These are phyloP conservation scores for Pangasius krempfi DNA, from an alignment of 2,797 vertebrate species.

Conservation along the genomic window DNA sequence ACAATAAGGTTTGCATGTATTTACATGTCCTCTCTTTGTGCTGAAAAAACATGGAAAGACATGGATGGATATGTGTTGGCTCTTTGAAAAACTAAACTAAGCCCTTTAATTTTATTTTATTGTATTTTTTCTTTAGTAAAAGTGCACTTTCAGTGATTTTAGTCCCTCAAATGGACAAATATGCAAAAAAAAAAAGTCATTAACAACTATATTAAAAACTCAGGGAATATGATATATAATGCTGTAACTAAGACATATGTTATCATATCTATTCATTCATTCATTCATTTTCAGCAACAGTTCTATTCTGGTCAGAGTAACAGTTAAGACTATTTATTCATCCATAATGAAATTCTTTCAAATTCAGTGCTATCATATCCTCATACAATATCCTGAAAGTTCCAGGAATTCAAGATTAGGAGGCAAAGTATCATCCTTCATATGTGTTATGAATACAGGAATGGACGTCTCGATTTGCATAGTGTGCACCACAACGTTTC, in stretches of 20 bases:
- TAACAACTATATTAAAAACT: neutral
- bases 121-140: neutral
- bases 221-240: neutral
- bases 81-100: neutral
- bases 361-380: neutral
- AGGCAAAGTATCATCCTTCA: neutral
- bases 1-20: slow-evolving; percentile 54
- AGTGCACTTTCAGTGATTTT: neutral
- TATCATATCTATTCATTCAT: neutral
- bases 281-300: neutral
- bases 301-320: neutral
- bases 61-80: neutral
- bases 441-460: slow-evolving; percentile 2
- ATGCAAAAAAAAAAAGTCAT: neutral
- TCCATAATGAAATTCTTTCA: neutral
- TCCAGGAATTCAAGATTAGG: neutral
- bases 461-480: slow-evolving; percentile 16
- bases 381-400: neutral
- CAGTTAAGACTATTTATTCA: neutral
- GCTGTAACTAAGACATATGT: neutral
- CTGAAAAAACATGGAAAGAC: neutral
- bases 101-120: neutral
- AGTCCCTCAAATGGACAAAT: neutral
- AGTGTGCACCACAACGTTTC: slow-evolving; percentile 18
- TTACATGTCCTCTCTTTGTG: slow-evolving; percentile 45